Evolutionary conservation across 2,888 invertebrate genomes (phyloP), one percentile per base, ranked within the genome.

Genomic region (Pteria penguin): DNA sequence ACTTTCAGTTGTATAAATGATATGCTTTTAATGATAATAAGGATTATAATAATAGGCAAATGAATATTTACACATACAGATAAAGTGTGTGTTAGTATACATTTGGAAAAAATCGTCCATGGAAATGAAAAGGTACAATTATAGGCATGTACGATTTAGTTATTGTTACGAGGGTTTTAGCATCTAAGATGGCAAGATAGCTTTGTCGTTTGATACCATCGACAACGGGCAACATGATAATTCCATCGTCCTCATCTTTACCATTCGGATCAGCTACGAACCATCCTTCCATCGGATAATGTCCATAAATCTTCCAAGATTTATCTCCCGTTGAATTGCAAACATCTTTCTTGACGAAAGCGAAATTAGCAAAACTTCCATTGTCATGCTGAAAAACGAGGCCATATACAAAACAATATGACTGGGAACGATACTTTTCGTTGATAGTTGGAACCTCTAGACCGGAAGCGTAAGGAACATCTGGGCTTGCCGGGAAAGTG

Each of bases 371-470:
- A 18, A 84, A 72, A 22, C 71, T 68, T 11, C 61, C 72, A n/a
- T 72, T 72, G 65, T 85, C 83, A 18, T 71, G 54, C 67, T 83
- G 85, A 22, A 79, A 52, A 2, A 77, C 69, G 11, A 83, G 62
- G 5, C 88, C 88, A 58, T 84, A 88, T 2, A 85, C 77, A 61
- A 65, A 86, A 69, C 88, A 88, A 62, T 87, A 82, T 24, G 72
- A 68, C n/a, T 68, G 72, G 31, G 72, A 76, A 11, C 86, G 76
- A 67, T 76, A 87, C 11, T 80, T 66, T 66, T 84, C 85, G 69
- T 88, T 88, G n/a, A 88, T 84, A 0, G 77, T 75, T 2, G 87
- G 88, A 54, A 87, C 72, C 29, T 88, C 88, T 2, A 87, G 33
- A 2, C 58, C 63, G 14, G 72, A 67, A 5, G 82, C 72, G 58